These are phyloP conservation scores for Lamellibrachia columna DNA, from an alignment of 2,888 invertebrate genomes.

Conservation along the genomic window DNA sequence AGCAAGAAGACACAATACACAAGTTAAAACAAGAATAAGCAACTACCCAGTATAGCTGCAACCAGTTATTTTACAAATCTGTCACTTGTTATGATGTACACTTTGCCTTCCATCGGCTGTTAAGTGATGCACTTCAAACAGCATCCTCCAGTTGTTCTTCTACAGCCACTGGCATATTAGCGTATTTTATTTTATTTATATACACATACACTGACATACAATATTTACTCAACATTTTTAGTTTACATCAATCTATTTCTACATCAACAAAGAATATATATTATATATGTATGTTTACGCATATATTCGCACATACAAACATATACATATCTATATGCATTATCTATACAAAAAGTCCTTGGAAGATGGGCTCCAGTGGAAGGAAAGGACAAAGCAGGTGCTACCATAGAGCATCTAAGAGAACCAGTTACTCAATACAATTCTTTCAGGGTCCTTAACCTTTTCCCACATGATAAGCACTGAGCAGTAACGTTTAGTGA, in stretches of 20 bases:
- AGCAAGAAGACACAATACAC: neutral
- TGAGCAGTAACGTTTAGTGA: neutral
- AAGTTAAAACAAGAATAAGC: neutral
- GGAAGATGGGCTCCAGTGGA: neutral
- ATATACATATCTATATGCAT: neutral
- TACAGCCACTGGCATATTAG: neutral
- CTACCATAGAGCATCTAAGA: neutral
- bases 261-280: neutral
- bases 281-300: neutral
- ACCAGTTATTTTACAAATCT: neutral
- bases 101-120: neutral
- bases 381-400: neutral
- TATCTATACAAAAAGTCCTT: neutral
- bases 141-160: neutral
- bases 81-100: neutral
- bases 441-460: neutral
- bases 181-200: neutral
- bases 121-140: too few species aligned
- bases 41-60: neutral
- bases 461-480: too few species aligned
- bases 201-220: neutral
- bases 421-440: neutral
- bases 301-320: neutral
- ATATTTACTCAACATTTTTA: neutral
- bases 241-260: neutral